These are phyloP conservation scores for Ichneumoninae sp. DNA, from an alignment of 2,888 invertebrate genomes.

Conservation along the genomic window DNA sequence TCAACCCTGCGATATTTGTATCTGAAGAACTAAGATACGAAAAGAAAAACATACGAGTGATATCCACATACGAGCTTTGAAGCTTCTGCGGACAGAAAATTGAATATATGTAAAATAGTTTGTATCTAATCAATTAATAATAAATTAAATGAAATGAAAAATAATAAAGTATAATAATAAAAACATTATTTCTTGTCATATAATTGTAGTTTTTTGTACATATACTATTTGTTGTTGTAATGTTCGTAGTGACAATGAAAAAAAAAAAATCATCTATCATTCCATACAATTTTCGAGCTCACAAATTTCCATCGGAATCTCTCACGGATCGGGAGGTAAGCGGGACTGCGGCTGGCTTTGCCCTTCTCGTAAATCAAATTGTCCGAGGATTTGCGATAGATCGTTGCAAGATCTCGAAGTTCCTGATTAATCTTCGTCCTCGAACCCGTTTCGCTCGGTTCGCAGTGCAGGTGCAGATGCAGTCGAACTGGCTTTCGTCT, in stretches of 20 bases:
- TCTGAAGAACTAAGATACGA: no score
- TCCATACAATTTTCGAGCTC: neutral
- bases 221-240: neutral
- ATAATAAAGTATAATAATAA: no score
- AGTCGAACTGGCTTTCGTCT: slow-evolving; percentile 30
- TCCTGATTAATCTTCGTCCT: slow-evolving; percentile 25
- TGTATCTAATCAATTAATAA: no score
- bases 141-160: no score
- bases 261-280: neutral
- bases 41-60: no score
- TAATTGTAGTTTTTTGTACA: neutral
- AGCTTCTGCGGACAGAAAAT: no score
- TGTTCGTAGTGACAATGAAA: neutral
- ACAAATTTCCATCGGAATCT: slow-evolving; percentile 69
- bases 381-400: slow-evolving; percentile 72
- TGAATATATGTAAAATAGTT: no score
- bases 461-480: slow-evolving; percentile 6
- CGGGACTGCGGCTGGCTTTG: slow-evolving; percentile 70
- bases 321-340: slow-evolving; percentile 64
- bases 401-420: slow-evolving; percentile 31
- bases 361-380: slow-evolving; percentile 73
- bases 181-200: no score
- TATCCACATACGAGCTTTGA: no score
- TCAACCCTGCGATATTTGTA: no score
- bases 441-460: neutral